Base-by-base conservation (phyloP, 1,140 invertebrate species). In the Drosophila varians region DNA sequence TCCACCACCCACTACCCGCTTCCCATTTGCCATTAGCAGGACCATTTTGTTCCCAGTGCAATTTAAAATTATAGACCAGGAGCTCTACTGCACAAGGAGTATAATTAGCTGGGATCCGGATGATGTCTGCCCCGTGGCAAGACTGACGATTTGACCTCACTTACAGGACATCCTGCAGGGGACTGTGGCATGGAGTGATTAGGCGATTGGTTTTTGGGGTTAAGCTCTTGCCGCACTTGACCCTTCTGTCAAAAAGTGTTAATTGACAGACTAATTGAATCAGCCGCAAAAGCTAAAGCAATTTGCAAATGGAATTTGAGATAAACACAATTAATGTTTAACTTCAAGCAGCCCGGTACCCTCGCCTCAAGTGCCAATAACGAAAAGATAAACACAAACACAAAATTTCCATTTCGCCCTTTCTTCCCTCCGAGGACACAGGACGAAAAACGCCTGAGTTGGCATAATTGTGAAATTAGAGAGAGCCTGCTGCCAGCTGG, bases 311-410 rank as follows among this genome's bases (percentile, higher is more conserved):
- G 47, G 38, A 75, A 75, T 82, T 80, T 61, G 52, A 55, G 77
- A 71, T 76, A 76, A 82, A 76, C 77, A 73, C 77, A 80, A 80
- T 82, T 80, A 75, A 66, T 71, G 60, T 49, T 76, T 28, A 45
- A 60, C 54, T 80, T 58, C 51, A 56, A 47, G 28, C 54, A 53
- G 42, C 36, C 26, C 23, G 14, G n/a, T 23, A 60, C 23, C 42
- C 12, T 62, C 11, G 23, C 42, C 12, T 62, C 11, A 21, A 62
- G 55, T 25, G 54, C 14, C 46, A 68, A 68, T 68, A 66, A 26
- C 43, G 47, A 45, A 68, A 66, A 65, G 46, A 43, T 28, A 66
- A 66, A 68, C 61, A 66, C 61, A 43, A 68, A 66, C 62, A 66
- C 36, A 65, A 79, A 80, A 53, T 76, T 66, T 76, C 52, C 56